phyloP scores from a whole-genome alignment of 2,113 vertebrate genomes.

The Ophiodon elongatus region DNA sequence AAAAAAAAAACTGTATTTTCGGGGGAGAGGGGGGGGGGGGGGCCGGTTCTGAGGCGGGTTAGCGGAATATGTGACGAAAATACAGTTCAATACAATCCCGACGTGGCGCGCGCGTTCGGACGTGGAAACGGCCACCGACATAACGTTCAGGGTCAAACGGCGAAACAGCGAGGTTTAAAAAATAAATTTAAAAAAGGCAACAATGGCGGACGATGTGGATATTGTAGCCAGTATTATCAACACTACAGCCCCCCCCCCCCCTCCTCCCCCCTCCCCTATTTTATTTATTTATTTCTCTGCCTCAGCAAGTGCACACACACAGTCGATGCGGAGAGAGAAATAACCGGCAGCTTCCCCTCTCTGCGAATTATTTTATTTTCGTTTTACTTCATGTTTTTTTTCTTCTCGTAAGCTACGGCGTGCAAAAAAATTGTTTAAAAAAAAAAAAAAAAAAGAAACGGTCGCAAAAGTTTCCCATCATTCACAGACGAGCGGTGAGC shows the following conservation, averaged over 20 bases:
- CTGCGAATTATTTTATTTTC: too few species aligned
- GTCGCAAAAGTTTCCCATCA: conserved; percentile 53
- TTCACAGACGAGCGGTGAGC: conserved; percentile 10
- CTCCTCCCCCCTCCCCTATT: too few species aligned
- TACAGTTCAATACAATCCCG: neutral
- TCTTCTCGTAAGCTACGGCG: too few species aligned
- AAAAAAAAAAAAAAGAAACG: too few species aligned
- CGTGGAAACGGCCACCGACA: neutral
- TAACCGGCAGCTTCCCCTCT: neutral
- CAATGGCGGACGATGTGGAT: conserved; percentile 61
- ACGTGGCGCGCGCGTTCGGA: neutral
- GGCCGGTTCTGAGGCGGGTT: conserved; percentile 29
- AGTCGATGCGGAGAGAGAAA: too few species aligned
- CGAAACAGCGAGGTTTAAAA: neutral
- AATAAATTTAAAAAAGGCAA: conserved; percentile 29
- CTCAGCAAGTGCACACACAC: conserved; percentile 28
- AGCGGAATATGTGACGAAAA: conserved; percentile 37
- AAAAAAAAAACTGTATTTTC: conserved; percentile 61
- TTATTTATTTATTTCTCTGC: neutral
- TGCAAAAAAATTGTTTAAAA: too few species aligned
- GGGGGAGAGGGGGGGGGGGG: neutral
- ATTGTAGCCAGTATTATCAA: conserved; percentile 11
- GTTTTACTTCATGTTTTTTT: neutral
- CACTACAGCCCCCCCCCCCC: neutral
- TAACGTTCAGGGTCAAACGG: neutral